These are phyloP conservation scores for Hololepta plana DNA, from an alignment of 2,888 invertebrate species.

Conservation along the genomic window DNA sequence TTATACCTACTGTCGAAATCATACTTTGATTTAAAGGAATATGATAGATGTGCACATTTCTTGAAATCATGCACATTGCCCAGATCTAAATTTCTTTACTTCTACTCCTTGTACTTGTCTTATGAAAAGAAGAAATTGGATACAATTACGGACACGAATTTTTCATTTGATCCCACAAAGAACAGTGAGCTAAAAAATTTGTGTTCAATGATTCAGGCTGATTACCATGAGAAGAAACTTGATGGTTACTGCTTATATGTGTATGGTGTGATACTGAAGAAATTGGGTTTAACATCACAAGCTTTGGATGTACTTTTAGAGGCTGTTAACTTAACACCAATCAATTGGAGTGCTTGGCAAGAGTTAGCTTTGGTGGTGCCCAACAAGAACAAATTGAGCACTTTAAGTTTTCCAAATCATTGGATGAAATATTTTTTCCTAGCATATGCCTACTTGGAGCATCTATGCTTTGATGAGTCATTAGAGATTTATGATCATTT, in stretches of 20 bases:
- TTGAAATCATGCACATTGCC: constrained; percentile 48
- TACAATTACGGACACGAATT: constrained; percentile 42
- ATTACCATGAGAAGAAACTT: constrained; percentile 39
- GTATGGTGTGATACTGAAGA: constrained; percentile 80
- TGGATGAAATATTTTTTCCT: constrained; percentile 92
- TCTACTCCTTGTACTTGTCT: constrained; percentile 44
- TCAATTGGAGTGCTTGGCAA: constrained; percentile 91
- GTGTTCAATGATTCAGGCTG: constrained; percentile 35
- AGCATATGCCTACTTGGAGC: constrained; percentile 76
- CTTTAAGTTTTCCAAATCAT: constrained; percentile 56
- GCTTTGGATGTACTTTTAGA: constrained; percentile 66
- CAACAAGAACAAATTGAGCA: constrained; percentile 48
- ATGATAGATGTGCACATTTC: constrained; percentile 72
- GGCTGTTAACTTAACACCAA: constrained; percentile 59
- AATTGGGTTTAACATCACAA: constrained; percentile 59
- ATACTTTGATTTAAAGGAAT: constrained; percentile 82
- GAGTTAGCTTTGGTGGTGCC: constrained; percentile 70
- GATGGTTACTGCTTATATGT: constrained; percentile 82
- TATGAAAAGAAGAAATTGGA: constrained; percentile 81
- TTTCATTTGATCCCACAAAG: constrained; percentile 38
- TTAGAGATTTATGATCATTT: constrained; percentile 64
- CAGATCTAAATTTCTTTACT: constrained; percentile 64
- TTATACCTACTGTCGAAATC: constrained; percentile 64
- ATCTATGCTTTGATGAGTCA: constrained; percentile 80
- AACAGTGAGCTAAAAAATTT: constrained; percentile 36